Conservation (phyloP, 2,113 vertebrate genomes). For the Pyrgilauda ruficollis region DNA sequence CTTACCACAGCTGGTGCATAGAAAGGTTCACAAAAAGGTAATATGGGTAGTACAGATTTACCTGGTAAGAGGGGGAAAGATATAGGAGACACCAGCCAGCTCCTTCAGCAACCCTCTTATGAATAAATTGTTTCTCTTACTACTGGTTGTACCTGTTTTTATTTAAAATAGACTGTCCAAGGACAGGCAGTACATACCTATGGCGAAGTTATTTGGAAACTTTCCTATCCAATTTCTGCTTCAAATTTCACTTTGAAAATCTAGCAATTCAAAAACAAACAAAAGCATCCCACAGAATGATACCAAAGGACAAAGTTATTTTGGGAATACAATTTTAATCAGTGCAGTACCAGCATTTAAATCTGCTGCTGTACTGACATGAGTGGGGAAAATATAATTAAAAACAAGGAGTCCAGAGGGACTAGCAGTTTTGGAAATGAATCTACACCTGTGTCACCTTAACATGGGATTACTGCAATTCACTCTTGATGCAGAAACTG, state of each 20-base stretch:
- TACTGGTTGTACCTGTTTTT: neutral
- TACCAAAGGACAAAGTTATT: conserved; percentile 52
- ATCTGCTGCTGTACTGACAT: conserved; percentile 31
- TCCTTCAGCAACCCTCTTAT: neutral
- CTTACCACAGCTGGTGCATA: neutral
- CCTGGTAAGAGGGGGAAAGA: neutral
- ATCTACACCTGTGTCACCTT: conserved; percentile 53
- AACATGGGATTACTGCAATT: conserved; percentile 20
- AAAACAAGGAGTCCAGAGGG: conserved; percentile 45
- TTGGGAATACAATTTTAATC: conserved; percentile 57
- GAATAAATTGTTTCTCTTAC: neutral
- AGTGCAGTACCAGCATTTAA: conserved; percentile 39
- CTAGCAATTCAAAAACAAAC: conserved; percentile 29
- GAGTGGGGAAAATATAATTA: conserved; percentile 2
- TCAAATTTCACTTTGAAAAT: conserved; percentile 26
- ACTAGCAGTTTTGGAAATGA: conserved; percentile 43
- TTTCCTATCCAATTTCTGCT: neutral
- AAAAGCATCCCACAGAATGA: neutral
- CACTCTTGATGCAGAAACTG: neutral
- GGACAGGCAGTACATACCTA: neutral
- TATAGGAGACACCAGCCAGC: neutral
- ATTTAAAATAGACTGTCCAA: neutral
- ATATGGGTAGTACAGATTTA: neutral
- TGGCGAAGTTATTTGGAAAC: neutral
- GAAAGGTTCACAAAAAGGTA: neutral